Base-by-base conservation (phyloP, 2,888 invertebrate genomes). In the Drosophila ustulata region DNA sequence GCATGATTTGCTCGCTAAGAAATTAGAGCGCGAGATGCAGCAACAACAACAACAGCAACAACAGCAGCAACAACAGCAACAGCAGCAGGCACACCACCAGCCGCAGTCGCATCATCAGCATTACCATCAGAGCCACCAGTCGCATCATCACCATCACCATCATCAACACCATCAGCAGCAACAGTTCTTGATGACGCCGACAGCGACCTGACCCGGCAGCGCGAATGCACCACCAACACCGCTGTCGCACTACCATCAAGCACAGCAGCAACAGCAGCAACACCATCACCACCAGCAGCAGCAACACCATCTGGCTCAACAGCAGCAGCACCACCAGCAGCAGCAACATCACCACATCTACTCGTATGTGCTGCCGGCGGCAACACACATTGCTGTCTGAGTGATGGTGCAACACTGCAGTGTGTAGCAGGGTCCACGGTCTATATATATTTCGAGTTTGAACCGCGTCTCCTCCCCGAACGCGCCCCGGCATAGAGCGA, bases 161-260 rank as follows among this genome's bases (percentile, higher is more conserved):
- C 88, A 85, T 39, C 89, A 87, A 13, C 85, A 84, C 45, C 84
- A 83, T 73, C 90, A 91, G 68, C 91, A 92, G 89, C 92, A 92
- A 82, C 92, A 92, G 88, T 93, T 91, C 82, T 88, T 93, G 81
- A 93, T 93, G 92, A 91, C 92, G 55, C 82, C 83, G 86, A 91
- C 93, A 91, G 91, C 92, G 86, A 93, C 92, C 90, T 92, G 92
- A 93, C 92, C 92, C 91, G 90, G 90, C 90, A 90, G 78, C 75
- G 69, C 86, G 62, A 70, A 65, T 59, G 82, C 78, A 66, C 75
- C 77, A 76, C 66, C 71, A 61, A 72, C 81, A 66, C 45, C 86
- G 64, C 75, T 79, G 61, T 57, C 62, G 71, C 80, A 76, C 71
- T 78, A 78, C 28, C 78, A 70, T 3, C 70, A 71, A 59, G 88